Evolutionary conservation across 2,888 invertebrate genomes (phyloP).

Genomic region (Hartigia nigra): DNA sequence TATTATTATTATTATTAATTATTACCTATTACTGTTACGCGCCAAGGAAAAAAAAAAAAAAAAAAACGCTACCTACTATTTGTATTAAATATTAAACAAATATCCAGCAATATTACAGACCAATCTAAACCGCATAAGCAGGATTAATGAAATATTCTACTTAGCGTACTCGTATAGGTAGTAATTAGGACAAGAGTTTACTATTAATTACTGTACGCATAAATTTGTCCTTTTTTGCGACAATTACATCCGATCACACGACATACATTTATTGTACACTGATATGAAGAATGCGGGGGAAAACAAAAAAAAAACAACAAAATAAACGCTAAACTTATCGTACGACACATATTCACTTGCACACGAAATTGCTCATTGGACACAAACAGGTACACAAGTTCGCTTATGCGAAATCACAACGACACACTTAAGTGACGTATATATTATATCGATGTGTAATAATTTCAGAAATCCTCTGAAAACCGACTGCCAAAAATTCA

Average conservation of each 20-base stretch:
- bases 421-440: background rate
- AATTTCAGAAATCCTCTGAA: slow-evolving; percentile 38
- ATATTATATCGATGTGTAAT: slow-evolving; percentile 3
- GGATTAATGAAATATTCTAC: background rate
- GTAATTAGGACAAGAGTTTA: background rate
- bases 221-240: background rate
- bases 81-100: slow-evolving; percentile 17
- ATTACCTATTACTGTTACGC: slow-evolving; percentile 21
- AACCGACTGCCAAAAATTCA: slow-evolving; percentile 45
- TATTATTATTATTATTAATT: slow-evolving; percentile 33
- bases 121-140: slow-evolving; percentile 18
- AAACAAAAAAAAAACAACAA: background rate
- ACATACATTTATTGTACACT: background rate
- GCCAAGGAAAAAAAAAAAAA: slow-evolving; percentile 3
- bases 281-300: background rate
- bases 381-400: background rate
- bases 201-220: background rate
- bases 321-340: background rate
- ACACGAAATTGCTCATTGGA: background rate
- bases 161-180: background rate
- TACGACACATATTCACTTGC: background rate
- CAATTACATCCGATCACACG: background rate
- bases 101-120: slow-evolving; percentile 21
- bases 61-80: slow-evolving; percentile 9
- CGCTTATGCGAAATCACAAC: background rate